phyloP scores from a whole-genome alignment of 2,888 invertebrate species.

The Ophraella communa region DNA sequence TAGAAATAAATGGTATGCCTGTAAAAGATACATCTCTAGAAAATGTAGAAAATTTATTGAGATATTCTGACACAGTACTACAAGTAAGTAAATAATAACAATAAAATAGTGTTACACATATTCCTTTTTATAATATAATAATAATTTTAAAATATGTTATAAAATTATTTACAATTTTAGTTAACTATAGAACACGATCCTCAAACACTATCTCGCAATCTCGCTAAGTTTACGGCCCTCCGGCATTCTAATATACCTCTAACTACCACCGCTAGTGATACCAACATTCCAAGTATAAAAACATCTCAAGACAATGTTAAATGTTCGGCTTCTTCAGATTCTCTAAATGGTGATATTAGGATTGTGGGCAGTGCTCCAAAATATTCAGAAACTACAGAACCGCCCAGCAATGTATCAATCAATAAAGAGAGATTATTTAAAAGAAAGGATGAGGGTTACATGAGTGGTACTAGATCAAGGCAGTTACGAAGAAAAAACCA shows the following conservation, averaged over 20 bases:
- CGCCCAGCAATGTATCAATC: slow-evolving; percentile 1
- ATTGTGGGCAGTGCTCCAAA: too few relatives aligned
- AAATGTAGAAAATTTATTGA: slow-evolving; percentile 77
- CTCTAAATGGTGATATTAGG: slow-evolving; percentile 41
- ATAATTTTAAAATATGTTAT: neutral
- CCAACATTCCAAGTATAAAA: slow-evolving; percentile 56
- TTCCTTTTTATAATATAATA: too few relatives aligned
- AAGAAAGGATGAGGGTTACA: slow-evolving; percentile 67
- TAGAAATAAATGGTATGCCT: slow-evolving; percentile 92
- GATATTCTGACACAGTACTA: slow-evolving; percentile 74
- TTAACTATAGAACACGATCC: slow-evolving; percentile 91
- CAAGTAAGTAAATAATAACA: too few relatives aligned
- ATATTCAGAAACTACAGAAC: slow-evolving; percentile 16
- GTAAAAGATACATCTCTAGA: slow-evolving; percentile 81
- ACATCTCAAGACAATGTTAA: slow-evolving; percentile 40
- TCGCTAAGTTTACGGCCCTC: slow-evolving; percentile 39
- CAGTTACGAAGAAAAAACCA: slow-evolving; percentile 67
- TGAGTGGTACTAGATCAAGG: slow-evolving; percentile 68
- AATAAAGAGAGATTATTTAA: slow-evolving; percentile 63
- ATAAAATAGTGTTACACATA: too few relatives aligned
- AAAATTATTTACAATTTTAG: slow-evolving; percentile 58
- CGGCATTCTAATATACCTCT: slow-evolving; percentile 49
- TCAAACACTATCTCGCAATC: slow-evolving; percentile 69
- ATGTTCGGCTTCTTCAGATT: slow-evolving; percentile 49
- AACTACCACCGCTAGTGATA: slow-evolving; percentile 59